Base-by-base conservation (phyloP, 2,888 invertebrate species). In the Spodoptera picta region DNA sequence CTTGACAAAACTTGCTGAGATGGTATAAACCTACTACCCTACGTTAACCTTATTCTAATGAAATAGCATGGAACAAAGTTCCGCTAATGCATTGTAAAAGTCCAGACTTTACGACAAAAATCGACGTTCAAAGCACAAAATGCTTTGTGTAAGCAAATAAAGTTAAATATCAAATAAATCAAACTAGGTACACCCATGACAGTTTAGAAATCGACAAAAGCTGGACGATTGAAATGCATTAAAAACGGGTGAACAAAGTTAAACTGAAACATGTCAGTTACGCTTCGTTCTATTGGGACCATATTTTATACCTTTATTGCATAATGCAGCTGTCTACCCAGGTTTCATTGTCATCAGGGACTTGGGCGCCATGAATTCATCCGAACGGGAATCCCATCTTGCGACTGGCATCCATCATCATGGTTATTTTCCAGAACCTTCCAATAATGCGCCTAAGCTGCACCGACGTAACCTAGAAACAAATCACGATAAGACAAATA, bases 201-300 rank as follows among this genome's bases (percentile, higher is more conserved):
- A 31, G 55, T 60, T 60, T 60, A 52, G 14, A 49, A 73, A 67
- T 57, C 43, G 68, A 61, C 60, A n/a, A 36, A 14, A 23, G 7
- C 57, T 75, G 79, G 69, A 14, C 58, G 31, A 67, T 72, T 53
- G 76, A 51, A 75, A 75, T 77, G 69, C 79, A 72, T 69, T 47
- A 31, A 45, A 64, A 43, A 2, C 9, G 24, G 50, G 51, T 53
- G 76, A 77, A 77, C 76, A 69, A 77, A 78, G 72, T 5, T 27
- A 68, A 78, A 77, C 73, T 78, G 78, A 57, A 49, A 65, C 48
- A 46, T 61, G 67, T 75, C 77, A 77, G 69, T 78, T 78, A 75
- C 44, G 55, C 77, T 77, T 77, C 27, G 75, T 77, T 77, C 73
- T 56, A 64, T 9, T 67, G 59, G 61, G 60, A 65, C 60, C 68